Base-by-base conservation (phyloP, 2,888 invertebrate genomes). In the Volucella inanis region DNA sequence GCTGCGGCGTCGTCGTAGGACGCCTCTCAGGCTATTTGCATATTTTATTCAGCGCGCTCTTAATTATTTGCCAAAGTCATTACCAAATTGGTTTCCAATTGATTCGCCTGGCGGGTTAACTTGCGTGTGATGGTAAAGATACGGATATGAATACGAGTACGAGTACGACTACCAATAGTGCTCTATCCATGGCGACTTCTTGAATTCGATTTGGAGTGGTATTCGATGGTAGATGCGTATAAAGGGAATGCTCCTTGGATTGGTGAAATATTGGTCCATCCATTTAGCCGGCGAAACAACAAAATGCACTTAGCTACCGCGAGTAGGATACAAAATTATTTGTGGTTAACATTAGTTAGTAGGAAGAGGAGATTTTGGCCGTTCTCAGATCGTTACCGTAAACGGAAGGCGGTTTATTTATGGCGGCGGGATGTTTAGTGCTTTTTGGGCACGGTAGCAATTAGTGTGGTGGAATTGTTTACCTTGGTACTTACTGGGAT, bases 21-120 rank as follows among this genome's bases (percentile, higher is more conserved):
- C 45, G 10, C 64, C 64, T 64, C 11, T 50, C 70, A 38, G 47
- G 41, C 57, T 41, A 79, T 79, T 84, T 80, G 80, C 84, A 80
- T 84, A 84, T 84, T 71, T 84, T 80, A 80, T 75, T 49, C 81
- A 14, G 71, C 74, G 76, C 81, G 57, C 85, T 76, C 85, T 85
- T 85, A 85, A 85, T 85, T 85, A 85, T 81, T 85, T 85, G 71
- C 85, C 85, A 85, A 81, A 85, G 85, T 81, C 85, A 85, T 85
- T 85, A 85, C 81, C 85, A 85, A 85, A 85, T 85, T 85, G 85
- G 85, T 81, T 85, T 85, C 77, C 85, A 85, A 85, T 85, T 81
- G 85, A 81, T 62, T 67, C 41, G 72, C 59, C 47, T 71, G 64
- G 11, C 78, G 78, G 78, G 75, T 59, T 75, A 54, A 65, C 57